Evolutionary conservation across 2,888 invertebrate genomes (phyloP), one percentile per base, ranked within the genome.

Genomic region (Meiosimyza decipiens): DNA sequence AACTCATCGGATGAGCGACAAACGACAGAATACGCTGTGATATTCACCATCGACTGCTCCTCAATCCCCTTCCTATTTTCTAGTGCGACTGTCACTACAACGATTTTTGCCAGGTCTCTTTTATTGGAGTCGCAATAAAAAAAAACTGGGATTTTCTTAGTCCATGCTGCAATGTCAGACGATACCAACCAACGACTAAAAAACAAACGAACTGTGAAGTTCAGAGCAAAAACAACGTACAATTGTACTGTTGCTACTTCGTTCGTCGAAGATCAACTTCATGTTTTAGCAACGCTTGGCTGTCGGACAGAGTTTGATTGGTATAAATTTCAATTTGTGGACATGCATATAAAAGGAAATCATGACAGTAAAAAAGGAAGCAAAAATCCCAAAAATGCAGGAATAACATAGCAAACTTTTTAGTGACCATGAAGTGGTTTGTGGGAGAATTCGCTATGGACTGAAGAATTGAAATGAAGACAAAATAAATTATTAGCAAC

Each of bases 251-350:
- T n/a, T 63, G 16, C 49, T 57, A 6, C 47, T n/a, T 18, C 57
- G n/a, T 16, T 40, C 40, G 40, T 9, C 40, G 9, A 40, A 40
- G 40, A 40, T 40, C 40, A 40, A 28, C 28, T 52, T 13, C 50
- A 65, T 64, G 64, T 71, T 71, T 59, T 49, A 71, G 71, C 59
- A 65, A 71, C 66, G 67, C 59, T 65, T 67, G 60, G 54, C 66
- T 71, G 71, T 71, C 66, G 60, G 28, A 22, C 40, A 59, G 60
- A 60, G 51, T 60, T 67, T 66, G 66, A 71, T 66, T 67, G 51
- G 66, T 66, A 67, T 71, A 62, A 71, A 71, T 66, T 66, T 66
- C 71, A 71, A 71, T 71, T 57, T 71, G 65, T 51, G 68, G 57
- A 57, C 57, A 66, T 7, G 18, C 13, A 13, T 22, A 64, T 40